Evolutionary conservation across 2,113 vertebrate species (phyloP), one percentile per base, ranked within the genome.

Genomic region (Bettongia penicillata): DNA sequence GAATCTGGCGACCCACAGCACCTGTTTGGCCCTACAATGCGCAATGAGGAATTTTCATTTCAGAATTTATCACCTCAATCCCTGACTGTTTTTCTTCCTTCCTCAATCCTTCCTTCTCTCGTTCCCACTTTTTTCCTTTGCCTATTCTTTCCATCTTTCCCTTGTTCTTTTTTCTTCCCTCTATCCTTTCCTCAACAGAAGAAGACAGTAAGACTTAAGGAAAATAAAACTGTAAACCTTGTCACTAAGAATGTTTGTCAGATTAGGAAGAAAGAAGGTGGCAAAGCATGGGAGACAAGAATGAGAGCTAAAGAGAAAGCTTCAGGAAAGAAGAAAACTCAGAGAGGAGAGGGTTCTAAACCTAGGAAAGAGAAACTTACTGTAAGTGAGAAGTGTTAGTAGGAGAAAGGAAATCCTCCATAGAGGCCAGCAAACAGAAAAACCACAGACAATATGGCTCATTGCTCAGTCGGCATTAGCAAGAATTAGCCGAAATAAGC

Each of bases 1-100:
- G 47, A 55, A 95, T 94, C 68, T 93, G 93, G 91, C 68, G 97
- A 97, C 97, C 97, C 96, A 90, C 90, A 91, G 77, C 49, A 96
- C 52, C 57, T 93, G 53, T 47, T 49, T 37, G 95, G 93, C 94
- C 92, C 95, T 43, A 91, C 93, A 55, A 94, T 28, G 37, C 47
- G n/a, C 90, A 94, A 94, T 11, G 37, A 43, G 6, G 37, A 43
- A 43, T 43, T 77, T 77, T 43, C 12, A 77, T 77, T 43, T 77
- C 68, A 77, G 68, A 77, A 77, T 43, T 90, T 90, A 90, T 90
- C 9, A 26, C 12, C 37, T 49, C 47, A 2, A 31, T 26, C 49
- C 24, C 89, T 90, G 24, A 49, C 48, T 90, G 24, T 12, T 90
- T 90, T 50, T 90, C 37, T 43, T 22, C 31, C 31, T 77, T 77